Conservation (phyloP, 92 coral and sea anemone species). For the Porites cylindrica region DNA sequence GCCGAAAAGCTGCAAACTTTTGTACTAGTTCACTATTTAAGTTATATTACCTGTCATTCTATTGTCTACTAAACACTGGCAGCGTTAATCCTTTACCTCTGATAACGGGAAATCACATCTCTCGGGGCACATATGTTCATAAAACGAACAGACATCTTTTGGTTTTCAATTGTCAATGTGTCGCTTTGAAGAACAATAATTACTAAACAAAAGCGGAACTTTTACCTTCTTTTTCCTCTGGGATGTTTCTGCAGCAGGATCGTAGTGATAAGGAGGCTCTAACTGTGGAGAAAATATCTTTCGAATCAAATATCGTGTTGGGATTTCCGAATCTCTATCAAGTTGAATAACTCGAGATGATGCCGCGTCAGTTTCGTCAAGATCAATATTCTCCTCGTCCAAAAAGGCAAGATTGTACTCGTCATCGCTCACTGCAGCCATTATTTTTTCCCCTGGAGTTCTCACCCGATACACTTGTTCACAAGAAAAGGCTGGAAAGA, state of each 20-base stretch:
- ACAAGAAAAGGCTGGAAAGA: constrained; percentile 26
- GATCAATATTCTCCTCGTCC: constrained; percentile 60
- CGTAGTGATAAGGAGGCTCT: constrained; percentile 81
- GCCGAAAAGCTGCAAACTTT: background rate
- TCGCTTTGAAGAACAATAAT: constrained; percentile 25
- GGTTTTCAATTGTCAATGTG: constrained; percentile 17
- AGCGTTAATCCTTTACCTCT: constrained; percentile 26
- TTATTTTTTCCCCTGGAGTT: constrained; percentile 23
- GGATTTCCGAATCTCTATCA: constrained; percentile 83
- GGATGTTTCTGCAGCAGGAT: constrained; percentile 79
- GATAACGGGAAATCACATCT: constrained; percentile 45
- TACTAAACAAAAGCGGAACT: constrained; percentile 10
- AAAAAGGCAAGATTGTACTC: constrained; percentile 72
- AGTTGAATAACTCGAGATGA: constrained; percentile 70
- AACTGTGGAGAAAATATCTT: constrained; percentile 87
- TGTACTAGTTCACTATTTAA: background rate
- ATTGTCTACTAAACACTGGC: constrained; percentile 34
- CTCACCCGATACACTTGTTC: constrained; percentile 17
- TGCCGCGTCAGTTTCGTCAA: constrained; percentile 82
- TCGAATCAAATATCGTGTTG: constrained; percentile 77
- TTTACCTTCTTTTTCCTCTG: constrained; percentile 80
- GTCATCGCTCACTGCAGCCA: constrained; percentile 73
- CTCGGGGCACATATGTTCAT: constrained; percentile 23
- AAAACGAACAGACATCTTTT: constrained; percentile 28
- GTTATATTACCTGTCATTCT: background rate